phyloP scores from a whole-genome alignment of 2,888 invertebrate species.

The Clepsis dumicolana region DNA sequence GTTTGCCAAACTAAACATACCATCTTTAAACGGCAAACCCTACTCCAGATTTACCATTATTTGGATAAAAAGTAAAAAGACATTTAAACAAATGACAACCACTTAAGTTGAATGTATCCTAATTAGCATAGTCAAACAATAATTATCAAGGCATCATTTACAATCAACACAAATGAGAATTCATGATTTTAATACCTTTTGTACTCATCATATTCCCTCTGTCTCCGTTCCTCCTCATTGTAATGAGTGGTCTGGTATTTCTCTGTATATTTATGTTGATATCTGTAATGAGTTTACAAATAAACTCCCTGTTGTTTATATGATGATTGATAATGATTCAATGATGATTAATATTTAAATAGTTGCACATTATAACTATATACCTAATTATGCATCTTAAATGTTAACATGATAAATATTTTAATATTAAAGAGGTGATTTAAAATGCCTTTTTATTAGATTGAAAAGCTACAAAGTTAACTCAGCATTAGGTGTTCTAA shows the following conservation, averaged over 20 bases:
- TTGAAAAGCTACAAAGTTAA: too few relatives aligned
- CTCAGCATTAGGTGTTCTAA: too few relatives aligned
- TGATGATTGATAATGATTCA: slow-evolving; percentile 3
- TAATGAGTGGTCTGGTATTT: slow-evolving; percentile 62
- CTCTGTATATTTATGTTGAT: slow-evolving; percentile 65
- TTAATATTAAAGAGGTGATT: background rate
- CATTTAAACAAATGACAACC: background rate
- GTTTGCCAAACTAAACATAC: too few relatives aligned
- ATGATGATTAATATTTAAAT: background rate
- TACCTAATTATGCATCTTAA: background rate
- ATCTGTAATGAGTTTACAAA: slow-evolving; percentile 61
- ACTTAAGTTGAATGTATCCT: background rate
- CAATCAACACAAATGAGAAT: slow-evolving; percentile 4
- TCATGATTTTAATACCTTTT: slow-evolving; percentile 64
- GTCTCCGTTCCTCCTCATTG: slow-evolving; percentile 64
- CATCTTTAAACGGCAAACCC: too few relatives aligned
- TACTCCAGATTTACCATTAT: too few relatives aligned
- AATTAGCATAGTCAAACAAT: slow-evolving; percentile 7
- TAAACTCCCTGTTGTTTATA: slow-evolving; percentile 31
- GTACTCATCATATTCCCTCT: slow-evolving; percentile 66
- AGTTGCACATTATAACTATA: background rate
- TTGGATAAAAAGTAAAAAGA: background rate
- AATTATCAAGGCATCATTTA: background rate
- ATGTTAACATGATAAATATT: background rate
- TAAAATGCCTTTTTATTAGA: too few relatives aligned